Evolutionary conservation across 2,113 vertebrate genomes (phyloP), one percentile per base, ranked within the genome.

Genomic region (Agelaius tricolor): DNA sequence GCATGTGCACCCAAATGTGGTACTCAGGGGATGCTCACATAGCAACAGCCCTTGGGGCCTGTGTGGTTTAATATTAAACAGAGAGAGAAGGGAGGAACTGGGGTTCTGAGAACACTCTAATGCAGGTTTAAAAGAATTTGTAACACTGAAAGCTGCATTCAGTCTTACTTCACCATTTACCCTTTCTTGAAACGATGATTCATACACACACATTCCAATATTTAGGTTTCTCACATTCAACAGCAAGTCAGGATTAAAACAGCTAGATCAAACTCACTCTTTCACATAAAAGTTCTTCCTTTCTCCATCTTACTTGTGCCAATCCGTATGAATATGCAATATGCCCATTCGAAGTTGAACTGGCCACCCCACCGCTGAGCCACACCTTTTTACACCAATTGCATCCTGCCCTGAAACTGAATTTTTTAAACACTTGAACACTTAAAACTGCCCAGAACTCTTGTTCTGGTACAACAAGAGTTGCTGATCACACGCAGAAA

Each of bases 1-100:
- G 13, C 52, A 20, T 0, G 0, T 8, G 46, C 17, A 44, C 9
- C 37, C 28, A 23, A 17, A 52, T 8, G 2, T 11, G 57, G 52
- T 54, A 17, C 39, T 43, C 11, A 2, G 22, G 26, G 0, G 18
- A 10, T 31, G 16, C 37, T 54, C 49, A 22, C 5, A 1, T 4
- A 20, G 33, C 66, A 66, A 33, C 57, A 54, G 20, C 59, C 73
- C 65, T 66, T 2, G 3, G 28, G 27, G 26, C 31, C 28, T 21
- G 2, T 4, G 4, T 2, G 21, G 58, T 28, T 61, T 37, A 13
- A 17, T 37, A 43, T 27, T 37, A 54, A 82, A 54, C 2, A 15
- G 46, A 47, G 46, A 41, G 41, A 18, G 15, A 39, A 63, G 61
- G 16, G 65, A 81, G 43, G 20, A 39, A 58, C 13, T 35, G 16